A percentile compares a stretch with the other conserved stretches of the same genome.
These are phyloP conservation scores for Cephus pulcher DNA, from an alignment of 2,888 invertebrate species.

Conservation along the genomic window DNA sequence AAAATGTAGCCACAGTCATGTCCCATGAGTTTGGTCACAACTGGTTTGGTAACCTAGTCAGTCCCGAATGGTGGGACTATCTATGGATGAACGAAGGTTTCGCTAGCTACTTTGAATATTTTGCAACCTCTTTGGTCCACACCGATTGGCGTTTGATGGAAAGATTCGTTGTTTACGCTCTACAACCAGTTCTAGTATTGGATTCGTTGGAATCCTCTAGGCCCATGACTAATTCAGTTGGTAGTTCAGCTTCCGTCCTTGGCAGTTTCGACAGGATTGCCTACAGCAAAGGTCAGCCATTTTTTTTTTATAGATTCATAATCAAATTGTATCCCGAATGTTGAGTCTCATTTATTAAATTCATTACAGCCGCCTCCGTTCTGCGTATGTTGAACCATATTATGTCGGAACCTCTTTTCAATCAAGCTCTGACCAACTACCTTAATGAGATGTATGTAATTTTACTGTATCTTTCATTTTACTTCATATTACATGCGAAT, in stretches of 20 bases:
- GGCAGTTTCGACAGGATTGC: slow-evolving; percentile 72
- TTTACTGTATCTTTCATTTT: background rate
- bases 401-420: slow-evolving; percentile 36
- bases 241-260: slow-evolving; percentile 68
- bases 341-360: background rate
- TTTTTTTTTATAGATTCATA: background rate
- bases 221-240: slow-evolving; percentile 69
- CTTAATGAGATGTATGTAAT: slow-evolving; percentile 41
- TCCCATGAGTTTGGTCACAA: slow-evolving; percentile 72
- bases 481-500: background rate
- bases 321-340: background rate
- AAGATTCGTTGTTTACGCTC: slow-evolving; percentile 62
- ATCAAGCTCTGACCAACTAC: slow-evolving; percentile 40
- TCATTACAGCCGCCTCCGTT: slow-evolving; percentile 40
- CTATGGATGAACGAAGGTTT: slow-evolving; percentile 69
- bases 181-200: slow-evolving; percentile 56
- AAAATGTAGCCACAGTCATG: slow-evolving; percentile 51
- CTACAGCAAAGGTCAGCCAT: slow-evolving; percentile 72
- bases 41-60: slow-evolving; percentile 68
- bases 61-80: slow-evolving; percentile 63
- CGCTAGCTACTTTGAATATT: slow-evolving; percentile 69
- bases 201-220: slow-evolving; percentile 68
- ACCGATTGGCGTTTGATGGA: slow-evolving; percentile 65
- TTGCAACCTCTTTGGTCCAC: slow-evolving; percentile 48
- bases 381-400: slow-evolving; percentile 46